phyloP scores from a whole-genome alignment of 2,888 invertebrate species.

The Escarpia spicata region DNA sequence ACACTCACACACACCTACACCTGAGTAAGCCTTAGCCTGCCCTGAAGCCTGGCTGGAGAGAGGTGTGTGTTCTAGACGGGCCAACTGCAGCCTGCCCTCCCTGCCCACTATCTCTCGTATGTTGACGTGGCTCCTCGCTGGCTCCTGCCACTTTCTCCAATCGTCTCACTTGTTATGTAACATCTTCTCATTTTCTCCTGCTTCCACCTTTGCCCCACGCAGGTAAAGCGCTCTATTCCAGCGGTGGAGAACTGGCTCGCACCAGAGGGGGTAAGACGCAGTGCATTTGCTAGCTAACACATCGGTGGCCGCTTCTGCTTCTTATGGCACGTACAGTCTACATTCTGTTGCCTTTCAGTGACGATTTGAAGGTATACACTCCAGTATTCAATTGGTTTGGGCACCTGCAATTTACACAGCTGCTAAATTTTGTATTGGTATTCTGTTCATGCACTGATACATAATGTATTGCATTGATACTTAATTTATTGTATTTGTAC shows the following conservation, averaged over 20 bases:
- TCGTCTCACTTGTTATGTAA: neutral
- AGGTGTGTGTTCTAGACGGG: neutral
- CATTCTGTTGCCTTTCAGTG: conserved; percentile 9
- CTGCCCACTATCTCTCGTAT: neutral
- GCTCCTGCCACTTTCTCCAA: neutral
- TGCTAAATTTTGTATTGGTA: neutral
- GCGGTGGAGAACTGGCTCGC: conserved; percentile 48
- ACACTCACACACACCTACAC: neutral
- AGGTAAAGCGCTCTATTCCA: conserved; percentile 45
- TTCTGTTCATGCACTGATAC: neutral
- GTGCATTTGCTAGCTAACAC: neutral
- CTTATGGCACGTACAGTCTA: neutral
- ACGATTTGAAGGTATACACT: neutral
- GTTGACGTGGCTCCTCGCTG: neutral
- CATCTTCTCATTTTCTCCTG: conserved; percentile 8
- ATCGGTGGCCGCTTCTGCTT: neutral
- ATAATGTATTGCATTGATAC: neutral
- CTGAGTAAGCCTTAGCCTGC: neutral
- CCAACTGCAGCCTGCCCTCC: neutral
- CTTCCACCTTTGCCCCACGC: conserved; percentile 13
- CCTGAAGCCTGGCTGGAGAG: neutral
- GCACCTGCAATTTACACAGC: neutral
- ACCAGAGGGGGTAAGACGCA: conserved; percentile 46
- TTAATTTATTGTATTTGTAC: no score
- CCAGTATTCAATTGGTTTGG: neutral